Conservation (phyloP, 1,140 invertebrate genomes). For the Eciton burchellii region DNA sequence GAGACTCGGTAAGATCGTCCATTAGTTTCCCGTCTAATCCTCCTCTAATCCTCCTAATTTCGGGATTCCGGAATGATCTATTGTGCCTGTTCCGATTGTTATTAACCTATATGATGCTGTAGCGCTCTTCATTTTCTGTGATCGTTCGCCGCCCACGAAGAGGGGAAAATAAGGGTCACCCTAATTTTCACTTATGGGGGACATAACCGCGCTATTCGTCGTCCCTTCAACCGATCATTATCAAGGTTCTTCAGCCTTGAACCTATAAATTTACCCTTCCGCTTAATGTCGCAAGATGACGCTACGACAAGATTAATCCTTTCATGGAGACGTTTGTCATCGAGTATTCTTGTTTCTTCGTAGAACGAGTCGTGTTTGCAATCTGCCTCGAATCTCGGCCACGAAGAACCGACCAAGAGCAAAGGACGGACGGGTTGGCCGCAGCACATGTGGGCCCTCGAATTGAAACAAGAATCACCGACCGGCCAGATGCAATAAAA, state of each 20-base stretch:
- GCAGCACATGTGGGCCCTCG: conserved; percentile 96
- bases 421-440: conserved; percentile 97
- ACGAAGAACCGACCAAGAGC: conserved; percentile 84
- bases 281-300: neutral
- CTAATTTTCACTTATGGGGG: conserved; percentile 3
- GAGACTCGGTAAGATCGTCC: neutral
- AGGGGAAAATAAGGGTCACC: conserved; percentile 20
- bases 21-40: conserved; percentile 4
- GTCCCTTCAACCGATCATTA: conserved; percentile 27
- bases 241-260: neutral
- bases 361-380: conserved; percentile 80
- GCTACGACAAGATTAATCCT: conserved; percentile 17
- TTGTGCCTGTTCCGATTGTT: too few species aligned
- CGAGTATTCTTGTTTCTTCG: conserved; percentile 59
- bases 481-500: conserved; percentile 75
- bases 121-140: conserved; percentile 49
- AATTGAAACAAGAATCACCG: conserved; percentile 92
- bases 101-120: conserved; percentile 46
- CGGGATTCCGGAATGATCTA: conserved; percentile 12
- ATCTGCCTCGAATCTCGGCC: conserved; percentile 66
- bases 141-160: conserved; percentile 52
- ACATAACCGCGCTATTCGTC: neutral
- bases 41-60: conserved; percentile 3
- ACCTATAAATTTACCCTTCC: neutral
- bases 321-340: conserved; percentile 29